Conservation (phyloP, 2,888 invertebrate species). For the Galerucella pusilla region DNA sequence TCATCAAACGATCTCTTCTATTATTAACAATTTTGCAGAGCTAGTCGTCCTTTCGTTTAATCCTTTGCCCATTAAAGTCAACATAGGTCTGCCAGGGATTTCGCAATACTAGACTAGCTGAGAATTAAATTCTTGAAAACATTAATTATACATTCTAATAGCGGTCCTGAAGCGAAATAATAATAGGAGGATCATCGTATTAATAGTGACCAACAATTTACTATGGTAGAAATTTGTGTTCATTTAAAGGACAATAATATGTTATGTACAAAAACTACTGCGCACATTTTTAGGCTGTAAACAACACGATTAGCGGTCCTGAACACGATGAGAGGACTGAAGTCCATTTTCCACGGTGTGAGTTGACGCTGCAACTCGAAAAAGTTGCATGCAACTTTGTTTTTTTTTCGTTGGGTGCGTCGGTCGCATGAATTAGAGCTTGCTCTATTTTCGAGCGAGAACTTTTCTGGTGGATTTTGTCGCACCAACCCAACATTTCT, state of each 20-base stretch:
- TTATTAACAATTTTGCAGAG: slow-evolving; percentile 24
- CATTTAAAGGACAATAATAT: neutral
- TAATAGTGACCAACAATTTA: neutral
- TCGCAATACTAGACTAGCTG: neutral
- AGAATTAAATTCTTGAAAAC: slow-evolving; percentile 6
- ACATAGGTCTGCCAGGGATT: neutral
- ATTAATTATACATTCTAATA: neutral
- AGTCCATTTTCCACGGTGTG: too few species aligned
- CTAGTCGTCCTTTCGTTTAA: neutral
- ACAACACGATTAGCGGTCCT: too few species aligned
- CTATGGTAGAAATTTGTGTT: neutral
- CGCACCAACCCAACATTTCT: too few species aligned
- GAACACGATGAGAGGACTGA: too few species aligned
- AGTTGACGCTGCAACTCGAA: too few species aligned
- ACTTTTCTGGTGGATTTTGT: too few species aligned
- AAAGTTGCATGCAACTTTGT: too few species aligned
- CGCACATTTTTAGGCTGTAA: too few species aligned
- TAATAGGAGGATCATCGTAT: neutral
- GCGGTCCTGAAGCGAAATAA: neutral
- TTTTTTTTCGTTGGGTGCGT: too few species aligned
- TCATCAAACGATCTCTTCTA: slow-evolving; percentile 2
- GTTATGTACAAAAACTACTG: too few species aligned
- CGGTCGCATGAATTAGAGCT: too few species aligned
- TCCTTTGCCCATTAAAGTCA: slow-evolving; percentile 20
- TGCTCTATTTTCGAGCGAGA: too few species aligned